Conservation (phyloP, 30 jellyfish, hydroid and myxozoan genomes). For the Chrysaora quinquecirrha region DNA sequence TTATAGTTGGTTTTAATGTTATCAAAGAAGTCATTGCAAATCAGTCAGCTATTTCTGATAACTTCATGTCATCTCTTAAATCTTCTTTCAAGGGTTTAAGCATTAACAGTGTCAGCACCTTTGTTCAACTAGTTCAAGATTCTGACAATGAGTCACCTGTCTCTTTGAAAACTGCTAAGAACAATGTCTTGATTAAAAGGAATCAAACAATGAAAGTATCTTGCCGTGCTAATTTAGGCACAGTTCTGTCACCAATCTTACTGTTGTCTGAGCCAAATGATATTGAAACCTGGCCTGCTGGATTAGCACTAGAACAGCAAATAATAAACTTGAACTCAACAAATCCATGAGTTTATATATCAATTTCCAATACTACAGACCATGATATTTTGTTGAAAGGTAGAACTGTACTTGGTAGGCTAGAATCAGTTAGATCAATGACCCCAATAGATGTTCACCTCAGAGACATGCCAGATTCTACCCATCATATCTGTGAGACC, state of each 20-base stretch:
- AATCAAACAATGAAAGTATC: constrained; percentile 3
- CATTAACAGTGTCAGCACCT: neutral
- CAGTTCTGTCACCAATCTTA: neutral
- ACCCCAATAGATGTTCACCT: constrained; percentile 19
- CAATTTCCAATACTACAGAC: constrained; percentile 19
- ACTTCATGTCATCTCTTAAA: neutral
- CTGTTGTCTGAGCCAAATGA: constrained; percentile 29
- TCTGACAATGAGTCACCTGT: neutral
- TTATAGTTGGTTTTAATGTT: constrained; percentile 9
- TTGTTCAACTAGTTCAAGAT: neutral
- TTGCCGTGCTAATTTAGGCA: constrained; percentile 13
- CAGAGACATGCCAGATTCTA: neutral
- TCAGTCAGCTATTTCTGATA: neutral
- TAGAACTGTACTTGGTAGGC: constrained; percentile 29
- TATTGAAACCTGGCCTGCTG: constrained; percentile 49
- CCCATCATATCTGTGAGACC: neutral
- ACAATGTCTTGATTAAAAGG: neutral
- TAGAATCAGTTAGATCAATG: constrained; percentile 29
- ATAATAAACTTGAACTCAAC: constrained; percentile 2
- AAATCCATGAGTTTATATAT: constrained; percentile 11
- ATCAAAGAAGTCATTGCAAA: neutral
- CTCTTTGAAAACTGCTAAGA: neutral
- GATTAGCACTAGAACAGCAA: constrained; percentile 33
- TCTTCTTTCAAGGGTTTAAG: neutral
- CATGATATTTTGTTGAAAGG: constrained; percentile 33